phyloP scores from a whole-genome alignment of 2,113 vertebrate genomes.

The Macrotus californicus region DNA sequence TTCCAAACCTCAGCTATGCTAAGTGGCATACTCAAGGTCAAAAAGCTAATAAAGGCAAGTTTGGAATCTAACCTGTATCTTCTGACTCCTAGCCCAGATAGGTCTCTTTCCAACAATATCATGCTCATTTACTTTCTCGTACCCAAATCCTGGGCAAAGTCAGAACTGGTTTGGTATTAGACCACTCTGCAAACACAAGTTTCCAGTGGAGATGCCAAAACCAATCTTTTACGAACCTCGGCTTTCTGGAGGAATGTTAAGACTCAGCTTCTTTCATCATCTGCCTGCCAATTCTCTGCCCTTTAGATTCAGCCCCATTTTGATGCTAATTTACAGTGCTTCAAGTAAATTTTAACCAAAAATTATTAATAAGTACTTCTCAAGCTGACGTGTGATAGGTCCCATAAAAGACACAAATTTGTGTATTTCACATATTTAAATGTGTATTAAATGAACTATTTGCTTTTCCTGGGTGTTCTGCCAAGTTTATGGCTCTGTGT shows the following conservation, averaged over 20 bases:
- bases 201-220: constrained; percentile 40
- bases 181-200: constrained; percentile 2
- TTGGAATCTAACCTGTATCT: neutral
- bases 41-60: neutral
- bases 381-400: constrained; percentile 25
- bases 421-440: constrained; percentile 51
- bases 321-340: constrained; percentile 35
- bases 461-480: constrained; percentile 20
- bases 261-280: neutral
- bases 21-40: neutral
- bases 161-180: neutral
- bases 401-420: constrained; percentile 30
- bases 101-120: constrained; percentile 19
- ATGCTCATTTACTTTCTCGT: neutral
- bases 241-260: constrained; percentile 18
- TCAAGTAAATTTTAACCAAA: constrained; percentile 34
- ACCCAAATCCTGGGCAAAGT: neutral
- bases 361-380: constrained; percentile 52
- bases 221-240: neutral
- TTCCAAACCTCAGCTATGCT: neutral
- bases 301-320: constrained; percentile 32
- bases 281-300: constrained; percentile 11
- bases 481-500: neutral
- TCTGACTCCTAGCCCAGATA: neutral
- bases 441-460: constrained; percentile 21